Conservation (phyloP, 2,888 invertebrate species). For the Panzeria rudis region DNA sequence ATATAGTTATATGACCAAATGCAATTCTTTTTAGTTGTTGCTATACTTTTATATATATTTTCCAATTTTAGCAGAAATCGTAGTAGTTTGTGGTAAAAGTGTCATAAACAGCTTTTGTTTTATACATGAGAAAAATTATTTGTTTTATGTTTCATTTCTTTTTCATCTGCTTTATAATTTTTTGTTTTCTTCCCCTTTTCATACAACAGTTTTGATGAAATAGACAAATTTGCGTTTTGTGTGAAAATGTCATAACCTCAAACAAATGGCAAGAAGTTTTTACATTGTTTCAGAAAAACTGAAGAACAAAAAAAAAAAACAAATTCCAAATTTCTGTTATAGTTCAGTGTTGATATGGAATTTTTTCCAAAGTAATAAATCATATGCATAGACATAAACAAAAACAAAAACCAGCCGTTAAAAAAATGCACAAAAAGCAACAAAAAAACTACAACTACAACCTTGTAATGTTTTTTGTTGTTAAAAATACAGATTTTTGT, state of each 20-base stretch:
- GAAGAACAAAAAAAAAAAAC: conserved; percentile 20
- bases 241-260: conserved; percentile 73
- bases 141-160: conserved; percentile 66
- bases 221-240: conserved; percentile 82
- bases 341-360: conserved; percentile 46
- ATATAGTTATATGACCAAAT: conserved; percentile 59
- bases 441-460: conserved; percentile 27
- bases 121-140: conserved; percentile 69
- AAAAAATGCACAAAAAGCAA: conserved; percentile 33
- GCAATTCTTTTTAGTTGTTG: conserved; percentile 46
- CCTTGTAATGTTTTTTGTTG: conserved; percentile 7
- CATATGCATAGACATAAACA: conserved; percentile 72
- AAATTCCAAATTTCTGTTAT: conserved; percentile 45
- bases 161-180: conserved; percentile 27
- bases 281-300: conserved; percentile 48
- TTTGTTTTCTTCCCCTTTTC: neutral
- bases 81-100: conserved; percentile 68
- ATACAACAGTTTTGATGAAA: conserved; percentile 78
- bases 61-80: conserved; percentile 28
- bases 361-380: conserved; percentile 69
- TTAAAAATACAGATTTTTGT: conserved; percentile 52
- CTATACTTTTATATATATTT: conserved; percentile 6
- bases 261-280: conserved; percentile 71
- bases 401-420: conserved; percentile 72
- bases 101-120: conserved; percentile 72